Conservation (phyloP, 2,888 invertebrate species). For the Caenorhabditis japonica region DNA sequence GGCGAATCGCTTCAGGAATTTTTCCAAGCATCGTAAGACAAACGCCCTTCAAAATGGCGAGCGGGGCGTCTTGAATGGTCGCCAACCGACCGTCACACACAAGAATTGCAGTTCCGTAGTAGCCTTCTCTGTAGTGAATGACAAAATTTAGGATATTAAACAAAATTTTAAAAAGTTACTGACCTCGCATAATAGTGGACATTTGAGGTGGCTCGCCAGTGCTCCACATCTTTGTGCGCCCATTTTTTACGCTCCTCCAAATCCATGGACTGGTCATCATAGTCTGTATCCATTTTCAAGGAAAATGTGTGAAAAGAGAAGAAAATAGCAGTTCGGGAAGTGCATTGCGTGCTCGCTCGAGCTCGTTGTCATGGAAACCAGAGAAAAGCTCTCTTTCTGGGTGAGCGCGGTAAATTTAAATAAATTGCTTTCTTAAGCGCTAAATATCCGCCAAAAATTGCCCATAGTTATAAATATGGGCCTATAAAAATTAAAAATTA, state of each 20-base stretch:
- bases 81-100: slow-evolving; percentile 43
- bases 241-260: slow-evolving; percentile 40
- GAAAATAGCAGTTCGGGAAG: neutral
- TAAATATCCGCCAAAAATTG: no score
- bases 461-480: no score
- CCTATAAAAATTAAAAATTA: no score
- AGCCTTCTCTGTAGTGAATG: slow-evolving; percentile 56
- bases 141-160: neutral
- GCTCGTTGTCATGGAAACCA: slow-evolving; percentile 11
- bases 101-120: slow-evolving; percentile 58
- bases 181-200: slow-evolving; percentile 55
- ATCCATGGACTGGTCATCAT: slow-evolving; percentile 16
- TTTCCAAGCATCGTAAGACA: slow-evolving; percentile 55
- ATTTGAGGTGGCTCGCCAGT: slow-evolving; percentile 42
- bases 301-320: neutral
- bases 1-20: slow-evolving; percentile 68
- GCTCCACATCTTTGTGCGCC: slow-evolving; percentile 42
- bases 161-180: neutral
- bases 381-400: neutral
- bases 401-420: neutral
- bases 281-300: slow-evolving; percentile 23
- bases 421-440: no score
- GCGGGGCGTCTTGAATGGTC: slow-evolving; percentile 24
- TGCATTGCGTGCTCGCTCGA: neutral
- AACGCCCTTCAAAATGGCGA: slow-evolving; percentile 53